Evolutionary conservation across 2,888 invertebrate species (phyloP).

Genomic region (Toxonevra muliebris): DNA sequence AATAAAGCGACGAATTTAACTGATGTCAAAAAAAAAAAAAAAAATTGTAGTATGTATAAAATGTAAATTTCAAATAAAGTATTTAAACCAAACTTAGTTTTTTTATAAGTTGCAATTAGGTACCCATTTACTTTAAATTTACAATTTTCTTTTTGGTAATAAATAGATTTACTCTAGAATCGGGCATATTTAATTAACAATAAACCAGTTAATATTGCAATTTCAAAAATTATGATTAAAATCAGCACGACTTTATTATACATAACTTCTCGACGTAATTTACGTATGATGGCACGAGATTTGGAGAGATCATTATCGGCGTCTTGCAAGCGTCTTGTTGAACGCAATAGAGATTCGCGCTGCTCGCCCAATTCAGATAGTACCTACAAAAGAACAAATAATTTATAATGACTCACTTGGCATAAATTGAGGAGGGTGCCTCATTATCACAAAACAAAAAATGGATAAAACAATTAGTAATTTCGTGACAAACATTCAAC

Average conservation of each 20-base stretch:
- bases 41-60: no score
- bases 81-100: no score
- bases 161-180: not conserved
- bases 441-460: no score
- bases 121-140: no score
- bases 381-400: slow-evolving; percentile 66
- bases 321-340: slow-evolving; percentile 73
- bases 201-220: slow-evolving; percentile 71
- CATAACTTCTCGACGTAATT: slow-evolving; percentile 75
- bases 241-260: slow-evolving; percentile 80
- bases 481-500: no score
- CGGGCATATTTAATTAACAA: slow-evolving; percentile 71
- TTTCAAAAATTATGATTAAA: slow-evolving; percentile 77
- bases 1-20: no score
- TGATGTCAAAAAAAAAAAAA: no score
- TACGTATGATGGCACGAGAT: slow-evolving; percentile 72
- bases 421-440: no score
- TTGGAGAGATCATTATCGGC: slow-evolving; percentile 76
- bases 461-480: no score
- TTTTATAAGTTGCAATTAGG: no score
- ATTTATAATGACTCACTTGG: not conserved
- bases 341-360: slow-evolving; percentile 76
- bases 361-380: slow-evolving; percentile 80
- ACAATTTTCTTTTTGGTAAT: no score
- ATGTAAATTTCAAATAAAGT: no score